These are phyloP conservation scores for Dissostichus mawsoni DNA, from an alignment of 2,113 vertebrate genomes.

Conservation along the genomic window DNA sequence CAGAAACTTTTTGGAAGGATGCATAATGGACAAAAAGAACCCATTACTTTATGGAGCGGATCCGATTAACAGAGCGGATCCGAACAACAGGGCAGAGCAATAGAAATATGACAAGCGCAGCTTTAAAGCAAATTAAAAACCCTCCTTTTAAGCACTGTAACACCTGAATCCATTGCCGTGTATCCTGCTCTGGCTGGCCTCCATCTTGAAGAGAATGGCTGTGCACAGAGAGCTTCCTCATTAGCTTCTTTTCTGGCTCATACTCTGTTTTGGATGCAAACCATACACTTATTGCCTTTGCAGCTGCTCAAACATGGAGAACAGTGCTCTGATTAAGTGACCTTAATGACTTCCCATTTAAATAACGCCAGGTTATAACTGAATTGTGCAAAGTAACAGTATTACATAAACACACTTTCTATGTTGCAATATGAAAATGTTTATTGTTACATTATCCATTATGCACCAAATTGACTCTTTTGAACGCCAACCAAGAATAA, in stretches of 20 bases:
- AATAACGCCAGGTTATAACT: constrained; percentile 27
- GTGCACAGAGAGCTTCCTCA: constrained; percentile 20
- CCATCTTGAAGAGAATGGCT: not conserved
- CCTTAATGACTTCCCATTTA: constrained; percentile 34
- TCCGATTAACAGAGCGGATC: no score
- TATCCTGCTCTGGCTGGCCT: constrained; percentile 18
- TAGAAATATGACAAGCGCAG: not conserved
- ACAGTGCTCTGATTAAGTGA: constrained; percentile 3
- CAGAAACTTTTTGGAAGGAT: no score
- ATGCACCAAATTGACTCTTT: constrained; percentile 37
- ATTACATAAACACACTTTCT: constrained; percentile 4
- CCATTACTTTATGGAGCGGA: no score
- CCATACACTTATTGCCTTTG: constrained; percentile 30
- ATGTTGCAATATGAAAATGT: constrained; percentile 18
- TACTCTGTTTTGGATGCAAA: constrained; percentile 32
- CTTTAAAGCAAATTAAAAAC: not conserved
- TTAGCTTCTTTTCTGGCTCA: constrained; percentile 33
- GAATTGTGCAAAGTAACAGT: not conserved
- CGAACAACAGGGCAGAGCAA: no score
- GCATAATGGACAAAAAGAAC: no score
- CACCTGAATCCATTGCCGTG: constrained; percentile 1
- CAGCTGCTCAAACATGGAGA: constrained; percentile 26
- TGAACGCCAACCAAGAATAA: constrained; percentile 44
- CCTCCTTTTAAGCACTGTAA: not conserved
- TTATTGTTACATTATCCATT: constrained; percentile 11